Evolutionary conservation across 2,113 vertebrate genomes (phyloP), one percentile per base, ranked within the genome.

Genomic region (Peromyscus californicus): DNA sequence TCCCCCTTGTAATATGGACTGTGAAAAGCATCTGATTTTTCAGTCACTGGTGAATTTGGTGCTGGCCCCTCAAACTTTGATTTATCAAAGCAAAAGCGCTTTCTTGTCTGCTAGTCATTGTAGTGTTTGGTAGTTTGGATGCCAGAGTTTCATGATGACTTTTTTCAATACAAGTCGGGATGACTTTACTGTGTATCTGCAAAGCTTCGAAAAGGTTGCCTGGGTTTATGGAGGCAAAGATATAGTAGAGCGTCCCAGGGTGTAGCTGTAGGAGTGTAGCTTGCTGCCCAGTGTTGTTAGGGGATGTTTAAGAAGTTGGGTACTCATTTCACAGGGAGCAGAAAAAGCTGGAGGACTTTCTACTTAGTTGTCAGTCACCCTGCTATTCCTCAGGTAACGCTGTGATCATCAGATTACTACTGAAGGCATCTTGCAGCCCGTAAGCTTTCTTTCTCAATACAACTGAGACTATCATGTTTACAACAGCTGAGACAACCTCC

Each of bases 321-420:
- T 97, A 98, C 97, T 98, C 98, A 65, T 98, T 97, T 90, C 97
- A 6, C 98, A 98, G 2, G 99, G 98, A 0, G 98, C 98, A 0
- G 97, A 94, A 0, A 98, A 99, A 22, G 98, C 96, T 13, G 98
- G 99, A 11, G 99, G 99, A 96, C 99, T 99, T 94, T 99, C 99
- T 89, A 98, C 99, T 85, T 99, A 97, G 80, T 98, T 99, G 96
- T 99, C 99, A 86, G 51, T n/a, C 99, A 99, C 16, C 99, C 99
- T 57, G 99, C 99, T 99, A 98, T 99, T 99, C 98, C 99, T 99
- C 96, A 99, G 98, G 96, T 99, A 99, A 0, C 99, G 99, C 96
- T 99, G 99, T 3, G 99, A 99, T 5, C 99, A 82, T 99, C 92
- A 99, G 98, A 1, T 99, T 99, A 78, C 98, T 99, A 57, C 99